Base-by-base conservation (phyloP, 2,888 invertebrate genomes). In the Elgonia sp. region DNA sequence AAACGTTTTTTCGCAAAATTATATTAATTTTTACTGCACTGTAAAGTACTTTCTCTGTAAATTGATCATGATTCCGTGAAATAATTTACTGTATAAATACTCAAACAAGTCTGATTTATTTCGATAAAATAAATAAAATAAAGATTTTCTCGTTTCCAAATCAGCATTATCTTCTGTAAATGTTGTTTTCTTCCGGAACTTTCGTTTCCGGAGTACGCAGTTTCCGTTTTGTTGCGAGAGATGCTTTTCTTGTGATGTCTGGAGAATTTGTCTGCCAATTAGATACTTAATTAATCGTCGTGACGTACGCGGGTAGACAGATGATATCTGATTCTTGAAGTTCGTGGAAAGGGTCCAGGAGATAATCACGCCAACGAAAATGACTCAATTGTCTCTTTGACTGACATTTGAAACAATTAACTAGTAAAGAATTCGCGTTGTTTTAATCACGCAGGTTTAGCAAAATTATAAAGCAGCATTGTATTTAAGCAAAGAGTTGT, bases 241-340 rank as follows among this genome's bases (percentile, higher is more conserved):
- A 55, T 42, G 63, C 70, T 55, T 63, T 73, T 70, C 46, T 73
- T 60, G 69, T 70, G 69, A 76, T 65, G 76, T 67, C 76, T 18
- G 21, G 21, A 70, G 72, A 77, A 84, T 84, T 84, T 65, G 55
- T 72, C 53, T 50, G 77, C 69, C 84, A 84, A 84, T 84, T 77
- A 77, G 77, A 63, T 53, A 63, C 77, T 84, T 65, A 77, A 84
- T 77, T 75, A 75, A 67, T 75, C 62, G 77, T n/a, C 65, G 12
- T 21, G 57, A 83, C 37, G 76, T 50, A 69, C 76, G 29, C 29
- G 29, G 50, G 10, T 69, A 55, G 76, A 69, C 60, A 40, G 76
- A 69, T 69, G 55, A 65, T 83, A 83, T 75, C 75, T 57, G 50
- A 55, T 75, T 75, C 40, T 53, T 39, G 1, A 40, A 63, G 55